Evolutionary conservation across 2,113 vertebrate species (phyloP).

Genomic region (Orcinus orca): DNA sequence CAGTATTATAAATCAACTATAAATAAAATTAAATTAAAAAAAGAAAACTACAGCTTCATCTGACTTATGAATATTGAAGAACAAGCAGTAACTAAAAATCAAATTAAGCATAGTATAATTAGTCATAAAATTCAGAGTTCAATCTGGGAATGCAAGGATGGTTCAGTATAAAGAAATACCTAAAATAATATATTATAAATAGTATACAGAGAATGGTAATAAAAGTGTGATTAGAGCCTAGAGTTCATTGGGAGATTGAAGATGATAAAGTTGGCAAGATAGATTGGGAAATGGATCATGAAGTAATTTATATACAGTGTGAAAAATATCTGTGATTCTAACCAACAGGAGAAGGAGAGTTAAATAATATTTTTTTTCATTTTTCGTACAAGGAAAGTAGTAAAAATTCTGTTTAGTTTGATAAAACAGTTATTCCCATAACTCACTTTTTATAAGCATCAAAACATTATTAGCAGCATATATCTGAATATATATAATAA

Average conservation of each 20-base stretch:
- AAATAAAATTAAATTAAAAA: background rate
- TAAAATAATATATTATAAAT: background rate
- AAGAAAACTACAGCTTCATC: background rate
- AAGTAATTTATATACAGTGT: background rate
- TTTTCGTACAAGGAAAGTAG: background rate
- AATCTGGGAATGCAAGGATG: background rate
- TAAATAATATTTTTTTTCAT: background rate
- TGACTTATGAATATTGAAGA: background rate
- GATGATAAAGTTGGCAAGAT: background rate
- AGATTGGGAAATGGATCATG: background rate
- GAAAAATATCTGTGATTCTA: background rate
- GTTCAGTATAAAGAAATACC: background rate
- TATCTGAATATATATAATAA: background rate
- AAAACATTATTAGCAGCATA: background rate
- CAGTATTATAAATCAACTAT: background rate
- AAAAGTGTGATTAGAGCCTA: background rate
- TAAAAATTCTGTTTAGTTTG: background rate
- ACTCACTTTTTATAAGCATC: background rate
- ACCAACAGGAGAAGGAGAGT: background rate
- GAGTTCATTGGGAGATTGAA: background rate
- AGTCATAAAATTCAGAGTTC: background rate
- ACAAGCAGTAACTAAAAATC: slow-evolving; percentile 5
- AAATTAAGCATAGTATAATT: background rate
- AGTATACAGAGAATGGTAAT: background rate
- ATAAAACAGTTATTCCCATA: background rate